Evolutionary conservation across 1,140 invertebrate species (phyloP).

Genomic region (Zaprionus nigranus): DNA sequence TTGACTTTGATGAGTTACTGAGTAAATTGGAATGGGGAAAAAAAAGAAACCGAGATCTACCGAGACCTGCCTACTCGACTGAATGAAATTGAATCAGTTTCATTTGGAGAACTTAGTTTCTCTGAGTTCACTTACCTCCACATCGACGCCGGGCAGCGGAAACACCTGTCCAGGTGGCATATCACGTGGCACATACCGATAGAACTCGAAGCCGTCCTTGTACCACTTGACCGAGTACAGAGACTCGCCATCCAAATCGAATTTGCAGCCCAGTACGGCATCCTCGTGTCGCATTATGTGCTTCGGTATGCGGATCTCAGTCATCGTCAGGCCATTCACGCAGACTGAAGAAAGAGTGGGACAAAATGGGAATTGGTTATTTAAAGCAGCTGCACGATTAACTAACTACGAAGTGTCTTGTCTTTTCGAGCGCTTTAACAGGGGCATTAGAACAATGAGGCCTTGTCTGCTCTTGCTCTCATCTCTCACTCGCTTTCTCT

Average conservation of each 20-base stretch:
- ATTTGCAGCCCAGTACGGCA: slow-evolving; percentile 90
- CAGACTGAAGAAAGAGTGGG: slow-evolving; percentile 41
- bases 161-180: slow-evolving; percentile 90
- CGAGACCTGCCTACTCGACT: slow-evolving; percentile 34
- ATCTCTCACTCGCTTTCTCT: neutral
- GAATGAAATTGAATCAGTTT: slow-evolving; percentile 17
- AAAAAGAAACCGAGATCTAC: neutral
- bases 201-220: slow-evolving; percentile 94
- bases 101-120: neutral
- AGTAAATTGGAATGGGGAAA: neutral
- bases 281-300: slow-evolving; percentile 89
- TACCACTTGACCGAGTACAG: slow-evolving; percentile 95
- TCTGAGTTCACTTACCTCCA: slow-evolving; percentile 88
- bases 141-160: slow-evolving; percentile 90
- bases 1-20: slow-evolving; percentile 11
- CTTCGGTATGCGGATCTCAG: slow-evolving; percentile 88
- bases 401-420: slow-evolving; percentile 23
- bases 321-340: slow-evolving; percentile 86
- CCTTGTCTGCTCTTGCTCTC: slow-evolving; percentile 24
- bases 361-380: slow-evolving; percentile 35
- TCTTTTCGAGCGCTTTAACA: slow-evolving; percentile 51
- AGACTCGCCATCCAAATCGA: slow-evolving; percentile 91
- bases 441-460: slow-evolving; percentile 43
- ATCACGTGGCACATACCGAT: slow-evolving; percentile 91
- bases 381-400: slow-evolving; percentile 36